Evolutionary conservation across 2,113 vertebrate genomes (phyloP), one percentile per base, ranked within the genome.

Genomic region (Aphyosemion australe): DNA sequence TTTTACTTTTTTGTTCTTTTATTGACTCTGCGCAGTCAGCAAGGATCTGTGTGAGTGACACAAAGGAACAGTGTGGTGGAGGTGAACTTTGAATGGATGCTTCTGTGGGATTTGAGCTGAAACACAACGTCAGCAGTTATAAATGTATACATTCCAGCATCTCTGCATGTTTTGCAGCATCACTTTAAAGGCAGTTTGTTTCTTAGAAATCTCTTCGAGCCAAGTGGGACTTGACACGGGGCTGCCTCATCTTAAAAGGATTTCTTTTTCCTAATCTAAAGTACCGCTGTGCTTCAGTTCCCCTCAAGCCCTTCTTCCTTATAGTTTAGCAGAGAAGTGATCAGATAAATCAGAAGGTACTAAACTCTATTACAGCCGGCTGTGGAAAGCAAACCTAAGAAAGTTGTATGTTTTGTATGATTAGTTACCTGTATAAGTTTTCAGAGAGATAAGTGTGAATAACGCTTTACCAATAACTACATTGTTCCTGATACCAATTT

Each of bases 21-120:
- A 59, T 54, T 43, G 37, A 46, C 63, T 69, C 53, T 65, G 69
- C 76, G 63, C 69, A 63, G 53, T 81, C 79, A 76, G 76, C 76
- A 54, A 18, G 39, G 76, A 76, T 70, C 74, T 49, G 31, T 19
- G 61, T 70, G 51, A 76, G 37, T 58, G 83, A 68, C 69, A 68
- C 61, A 68, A 34, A 76, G 75, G 16, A 16, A 64, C 6, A 37
- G 58, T 1, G 62, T 31, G 65, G 58, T 11, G 12, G 57, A 74
- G 58, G 41, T 2, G 3, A 68, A 74, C 66, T 72, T 47, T 66
- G 16, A 53, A 62, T 69, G 7, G 19, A 2, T 2, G 21, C 50
- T 51, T 51, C 58, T 10, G 49, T 48, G 66, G 78, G 67, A 66
- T 56, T 61, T 48, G 20, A 61, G 48, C 49, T 46, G 45, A 53